A percentile compares a stretch with the other conserved stretches of the same genome.
Evolutionary conservation across 2,797 vertebrate genomes (phyloP).

Genomic region (Limosa lapponica): DNA sequence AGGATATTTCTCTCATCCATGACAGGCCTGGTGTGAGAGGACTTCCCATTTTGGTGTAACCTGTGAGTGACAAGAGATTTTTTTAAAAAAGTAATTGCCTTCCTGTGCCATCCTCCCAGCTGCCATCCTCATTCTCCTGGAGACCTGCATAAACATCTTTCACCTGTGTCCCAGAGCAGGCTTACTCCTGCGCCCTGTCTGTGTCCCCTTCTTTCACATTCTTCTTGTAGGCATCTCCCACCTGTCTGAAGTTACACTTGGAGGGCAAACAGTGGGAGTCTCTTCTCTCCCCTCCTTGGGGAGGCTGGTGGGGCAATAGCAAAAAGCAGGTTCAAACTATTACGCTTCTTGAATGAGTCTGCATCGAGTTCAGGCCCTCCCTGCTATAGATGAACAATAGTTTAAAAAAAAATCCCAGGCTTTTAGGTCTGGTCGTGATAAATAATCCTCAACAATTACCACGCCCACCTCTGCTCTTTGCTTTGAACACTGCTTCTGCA

Average conservation of each 20-base stretch:
- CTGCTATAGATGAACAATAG: not conserved
- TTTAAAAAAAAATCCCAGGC: not conserved
- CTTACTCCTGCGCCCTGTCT: not conserved
- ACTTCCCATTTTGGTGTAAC: not conserved
- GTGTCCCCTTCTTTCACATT: not conserved
- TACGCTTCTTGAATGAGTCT: fast-evolving
- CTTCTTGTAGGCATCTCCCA: not conserved
- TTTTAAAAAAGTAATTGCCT: fast-evolving
- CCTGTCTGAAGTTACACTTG: not conserved
- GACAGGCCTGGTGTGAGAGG: not conserved
- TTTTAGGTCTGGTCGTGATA: not conserved
- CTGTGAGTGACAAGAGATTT: fast-evolving
- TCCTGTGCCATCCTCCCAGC: not conserved
- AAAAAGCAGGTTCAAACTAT: not conserved
- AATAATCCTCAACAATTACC: not conserved
- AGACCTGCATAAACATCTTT: not conserved
- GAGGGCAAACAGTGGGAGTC: fast-evolving
- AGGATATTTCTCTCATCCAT: not conserved
- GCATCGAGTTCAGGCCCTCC: not conserved
- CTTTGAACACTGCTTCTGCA: not conserved
- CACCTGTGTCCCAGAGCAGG: not conserved
- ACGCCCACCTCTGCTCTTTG: not conserved
- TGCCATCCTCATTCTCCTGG: not conserved
- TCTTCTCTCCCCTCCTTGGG: not conserved
- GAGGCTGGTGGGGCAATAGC: not conserved